Base-by-base conservation (phyloP, 2,797 vertebrate genomes). In the Acanthiza pusilla region DNA sequence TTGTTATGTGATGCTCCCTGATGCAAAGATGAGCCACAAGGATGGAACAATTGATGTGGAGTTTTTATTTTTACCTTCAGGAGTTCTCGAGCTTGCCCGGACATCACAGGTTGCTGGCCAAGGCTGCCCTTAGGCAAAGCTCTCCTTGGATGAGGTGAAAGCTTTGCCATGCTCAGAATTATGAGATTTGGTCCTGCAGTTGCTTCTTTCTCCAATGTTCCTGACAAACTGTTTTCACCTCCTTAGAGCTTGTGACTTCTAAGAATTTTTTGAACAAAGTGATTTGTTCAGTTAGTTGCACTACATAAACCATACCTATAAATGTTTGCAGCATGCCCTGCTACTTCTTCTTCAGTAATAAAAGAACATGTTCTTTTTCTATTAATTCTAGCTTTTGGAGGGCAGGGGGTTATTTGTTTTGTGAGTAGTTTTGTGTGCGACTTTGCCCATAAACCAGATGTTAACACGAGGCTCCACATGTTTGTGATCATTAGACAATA, bases 401-500 rank as follows among this genome's bases (percentile, higher is more conserved):
- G 80, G 77, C 87, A 94, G 32, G 45, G 51, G 60, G 11, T 94
- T 93, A 91, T 90, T 92, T 92, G 81, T 83, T 94, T 86, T 73
- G 55, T 20, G 50, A 80, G 72, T 61, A n/a, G 76, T 92, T 96
- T 73, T 84, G 30, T 73, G 76, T 94, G 91, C 2, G 1, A 77
- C 88, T 96, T 96, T 89, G 65, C 67, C 93, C 76, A 88, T 97
- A 96, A 97, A 96, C 81, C 96, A 97, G 96, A 96, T 97, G 97
- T 96, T 95, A 96, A 93, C 88, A 34, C 48, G 94, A 97, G 96
- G 75, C 72, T 95, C 79, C 43, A 84, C 86, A 57, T 97, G 95
- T 96, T 94, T 97, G 96, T 86, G 76, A 97, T 97, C 96, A 94
- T 97, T 97, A 97, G 93, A 83, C 93, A 93, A 84, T 96, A 97